Evolutionary conservation across 2,113 vertebrate species (phyloP).

Genomic region (Prietella phreatophila): DNA sequence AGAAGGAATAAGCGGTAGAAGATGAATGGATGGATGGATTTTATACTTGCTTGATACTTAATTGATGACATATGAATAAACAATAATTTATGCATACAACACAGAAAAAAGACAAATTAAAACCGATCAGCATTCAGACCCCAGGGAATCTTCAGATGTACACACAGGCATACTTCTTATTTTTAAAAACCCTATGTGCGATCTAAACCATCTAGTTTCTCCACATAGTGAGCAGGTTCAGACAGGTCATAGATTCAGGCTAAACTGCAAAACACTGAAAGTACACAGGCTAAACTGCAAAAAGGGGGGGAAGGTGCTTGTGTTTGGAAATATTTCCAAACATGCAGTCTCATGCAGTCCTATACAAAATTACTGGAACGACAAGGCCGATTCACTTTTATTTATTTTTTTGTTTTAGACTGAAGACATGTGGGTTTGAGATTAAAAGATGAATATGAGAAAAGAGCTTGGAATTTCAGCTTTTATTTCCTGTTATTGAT

Average conservation of each 20-base stretch:
- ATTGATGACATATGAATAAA: background rate
- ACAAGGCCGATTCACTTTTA: no score
- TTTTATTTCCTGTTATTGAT: no score
- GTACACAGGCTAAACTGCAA: background rate
- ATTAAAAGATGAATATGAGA: no score
- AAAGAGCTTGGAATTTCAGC: no score
- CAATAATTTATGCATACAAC: background rate
- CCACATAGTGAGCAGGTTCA: constrained; percentile 15
- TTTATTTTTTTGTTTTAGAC: no score
- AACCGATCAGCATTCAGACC: background rate
- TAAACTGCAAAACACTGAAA: background rate
- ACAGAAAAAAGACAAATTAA: background rate
- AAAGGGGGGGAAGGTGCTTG: background rate
- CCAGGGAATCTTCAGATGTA: constrained; percentile 1
- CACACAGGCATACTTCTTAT: constrained; percentile 1
- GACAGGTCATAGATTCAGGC: constrained; percentile 32
- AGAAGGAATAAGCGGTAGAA: no score
- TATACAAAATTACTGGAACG: no score
- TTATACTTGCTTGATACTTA: background rate
- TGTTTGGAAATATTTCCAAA: background rate
- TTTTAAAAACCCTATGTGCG: background rate
- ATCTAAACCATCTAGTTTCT: constrained; percentile 10
- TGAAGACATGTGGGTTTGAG: no score
- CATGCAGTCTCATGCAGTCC: no score
- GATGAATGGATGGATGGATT: no score